A percentile compares a stretch with the other conserved stretches of the same genome.
phyloP scores from a whole-genome alignment of 2,888 invertebrate species.

The Drosophila incognita region DNA sequence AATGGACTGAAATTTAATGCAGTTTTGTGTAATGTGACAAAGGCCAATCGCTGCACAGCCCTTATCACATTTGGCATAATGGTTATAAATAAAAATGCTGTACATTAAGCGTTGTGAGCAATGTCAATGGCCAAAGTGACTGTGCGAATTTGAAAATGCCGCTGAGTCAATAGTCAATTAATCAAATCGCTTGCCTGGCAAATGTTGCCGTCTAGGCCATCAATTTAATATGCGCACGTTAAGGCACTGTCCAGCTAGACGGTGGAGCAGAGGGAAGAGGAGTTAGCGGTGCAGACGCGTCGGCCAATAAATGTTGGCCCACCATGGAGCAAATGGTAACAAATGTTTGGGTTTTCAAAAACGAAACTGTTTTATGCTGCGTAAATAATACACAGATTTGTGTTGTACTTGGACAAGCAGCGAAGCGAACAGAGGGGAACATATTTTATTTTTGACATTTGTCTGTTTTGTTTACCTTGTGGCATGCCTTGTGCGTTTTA shows the following conservation, averaged over 20 bases:
- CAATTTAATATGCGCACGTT: constrained; percentile 69
- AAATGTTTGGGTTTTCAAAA: constrained; percentile 65
- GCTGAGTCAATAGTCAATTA: constrained; percentile 78
- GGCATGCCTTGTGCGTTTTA: constrained; percentile 56
- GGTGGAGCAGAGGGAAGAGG: not conserved
- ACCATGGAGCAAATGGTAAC: constrained; percentile 56
- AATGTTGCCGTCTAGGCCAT: constrained; percentile 55
- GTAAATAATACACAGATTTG: constrained; percentile 68
- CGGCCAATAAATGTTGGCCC: constrained; percentile 18
- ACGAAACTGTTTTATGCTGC: constrained; percentile 56
- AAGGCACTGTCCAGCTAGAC: constrained; percentile 8
- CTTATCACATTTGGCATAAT: constrained; percentile 28
- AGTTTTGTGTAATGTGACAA: constrained; percentile 58
- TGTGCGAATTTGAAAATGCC: constrained; percentile 37
- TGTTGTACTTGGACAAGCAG: constrained; percentile 11
- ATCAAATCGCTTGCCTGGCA: constrained; percentile 64
- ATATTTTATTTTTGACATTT: constrained; percentile 64
- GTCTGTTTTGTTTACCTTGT: constrained; percentile 46
- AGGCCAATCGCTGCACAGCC: constrained; percentile 28
- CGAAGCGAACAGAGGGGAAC: constrained; percentile 4
- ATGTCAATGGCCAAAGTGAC: constrained; percentile 14
- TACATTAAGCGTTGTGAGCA: constrained; percentile 27
- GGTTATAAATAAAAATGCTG: constrained; percentile 48
- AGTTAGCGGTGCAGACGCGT: not conserved
- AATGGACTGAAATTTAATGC: constrained; percentile 70